These are phyloP conservation scores for Neotoxoptera formosana DNA, from an alignment of 1,140 invertebrate genomes.

Conservation along the genomic window DNA sequence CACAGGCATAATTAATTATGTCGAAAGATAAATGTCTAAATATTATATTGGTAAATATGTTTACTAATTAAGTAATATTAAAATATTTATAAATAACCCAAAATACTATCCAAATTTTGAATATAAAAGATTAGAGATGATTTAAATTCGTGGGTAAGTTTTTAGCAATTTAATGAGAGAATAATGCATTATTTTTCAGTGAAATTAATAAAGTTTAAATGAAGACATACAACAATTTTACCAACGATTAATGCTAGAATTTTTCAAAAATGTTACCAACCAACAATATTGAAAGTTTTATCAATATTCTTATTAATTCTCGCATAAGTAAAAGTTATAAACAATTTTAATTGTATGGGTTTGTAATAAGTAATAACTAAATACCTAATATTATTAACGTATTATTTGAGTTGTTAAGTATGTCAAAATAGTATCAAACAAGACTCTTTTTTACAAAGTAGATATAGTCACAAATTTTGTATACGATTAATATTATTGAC, in stretches of 20 bases:
- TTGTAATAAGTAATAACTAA: too few species aligned
- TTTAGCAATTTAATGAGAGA: neutral
- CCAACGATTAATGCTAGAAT: too few species aligned
- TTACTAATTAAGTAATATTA: too few species aligned
- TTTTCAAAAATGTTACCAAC: too few species aligned
- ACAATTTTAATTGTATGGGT: too few species aligned
- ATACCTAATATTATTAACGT: neutral
- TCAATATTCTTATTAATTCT: too few species aligned
- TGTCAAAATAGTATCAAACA: neutral
- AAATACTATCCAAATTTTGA: too few species aligned
- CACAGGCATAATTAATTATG: neutral
- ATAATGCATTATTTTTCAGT: neutral
- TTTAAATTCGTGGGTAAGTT: neutral
- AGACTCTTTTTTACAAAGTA: neutral
- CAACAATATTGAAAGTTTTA: too few species aligned
- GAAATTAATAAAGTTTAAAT: neutral
- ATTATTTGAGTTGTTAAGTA: neutral
- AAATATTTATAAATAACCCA: too few species aligned
- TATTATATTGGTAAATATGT: neutral
- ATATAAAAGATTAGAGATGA: neutral
- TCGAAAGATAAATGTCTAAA: neutral
- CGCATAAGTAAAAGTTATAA: too few species aligned
- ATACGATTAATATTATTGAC: neutral
- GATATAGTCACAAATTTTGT: neutral
- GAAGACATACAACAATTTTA: too few species aligned